Conservation (phyloP, 1,140 invertebrate species). For the Anastatus disparis region DNA sequence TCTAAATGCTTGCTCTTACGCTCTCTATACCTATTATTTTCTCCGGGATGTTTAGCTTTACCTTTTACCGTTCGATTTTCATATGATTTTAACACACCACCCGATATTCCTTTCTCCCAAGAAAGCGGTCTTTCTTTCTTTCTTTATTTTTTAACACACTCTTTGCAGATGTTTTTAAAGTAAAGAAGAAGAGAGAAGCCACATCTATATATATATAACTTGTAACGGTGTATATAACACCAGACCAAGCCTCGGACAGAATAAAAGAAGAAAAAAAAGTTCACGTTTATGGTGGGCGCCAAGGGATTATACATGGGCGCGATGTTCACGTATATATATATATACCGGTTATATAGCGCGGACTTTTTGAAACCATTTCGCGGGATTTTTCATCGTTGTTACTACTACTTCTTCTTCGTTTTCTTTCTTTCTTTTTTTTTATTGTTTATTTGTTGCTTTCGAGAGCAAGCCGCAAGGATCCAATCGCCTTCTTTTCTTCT, state of each 20-base stretch:
- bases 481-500: too few relatives aligned
- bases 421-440: neutral
- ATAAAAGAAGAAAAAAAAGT: slow-evolving; percentile 31
- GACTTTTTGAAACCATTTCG: slow-evolving; percentile 27
- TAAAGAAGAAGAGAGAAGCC: too few relatives aligned
- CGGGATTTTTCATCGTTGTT: slow-evolving; percentile 32
- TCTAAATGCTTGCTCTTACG: neutral
- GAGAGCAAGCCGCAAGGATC: too few relatives aligned
- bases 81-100: neutral
- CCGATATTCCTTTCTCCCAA: neutral
- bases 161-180: too few relatives aligned
- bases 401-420: slow-evolving; percentile 3
- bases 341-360: slow-evolving; percentile 23
- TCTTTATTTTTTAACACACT: too few relatives aligned
- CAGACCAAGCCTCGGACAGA: neutral
- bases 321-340: neutral
- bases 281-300: slow-evolving; percentile 23
- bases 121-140: neutral
- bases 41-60: neutral
- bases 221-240: slow-evolving; percentile 10
- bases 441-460: too few relatives aligned
- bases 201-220: too few relatives aligned
- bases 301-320: slow-evolving; percentile 5
- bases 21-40: neutral
- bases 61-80: slow-evolving; percentile 22